phyloP scores from a whole-genome alignment of 1,140 invertebrate species.

The Dreissena rostriformis region DNA sequence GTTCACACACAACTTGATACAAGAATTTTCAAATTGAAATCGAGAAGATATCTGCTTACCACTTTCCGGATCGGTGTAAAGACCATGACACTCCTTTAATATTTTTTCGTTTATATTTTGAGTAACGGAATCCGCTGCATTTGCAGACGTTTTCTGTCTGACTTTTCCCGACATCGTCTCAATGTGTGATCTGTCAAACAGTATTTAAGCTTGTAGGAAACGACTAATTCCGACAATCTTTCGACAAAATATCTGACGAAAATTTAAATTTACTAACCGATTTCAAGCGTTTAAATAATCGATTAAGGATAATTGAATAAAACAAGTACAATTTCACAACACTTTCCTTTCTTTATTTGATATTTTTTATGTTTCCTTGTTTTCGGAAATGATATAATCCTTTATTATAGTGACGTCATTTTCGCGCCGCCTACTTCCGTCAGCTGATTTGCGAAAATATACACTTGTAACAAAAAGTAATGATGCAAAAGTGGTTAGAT shows the following conservation, averaged over 20 bases:
- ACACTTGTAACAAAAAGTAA: too few relatives aligned
- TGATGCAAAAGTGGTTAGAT: too few relatives aligned
- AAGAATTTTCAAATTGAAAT: background rate
- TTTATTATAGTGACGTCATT: slow-evolving; percentile 33
- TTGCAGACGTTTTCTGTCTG: slow-evolving; percentile 80
- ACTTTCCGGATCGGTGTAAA: slow-evolving; percentile 84
- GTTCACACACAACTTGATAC: background rate
- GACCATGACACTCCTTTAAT: slow-evolving; percentile 83
- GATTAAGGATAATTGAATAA: too few relatives aligned
- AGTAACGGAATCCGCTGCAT: slow-evolving; percentile 82
- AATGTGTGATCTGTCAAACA: slow-evolving; percentile 68
- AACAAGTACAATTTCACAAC: too few relatives aligned
- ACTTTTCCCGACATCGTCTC: slow-evolving; percentile 82
- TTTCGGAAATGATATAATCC: background rate
- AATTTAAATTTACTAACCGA: too few relatives aligned
- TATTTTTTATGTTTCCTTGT: too few relatives aligned
- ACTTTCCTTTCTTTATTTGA: too few relatives aligned
- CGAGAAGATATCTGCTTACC: slow-evolving; percentile 74
- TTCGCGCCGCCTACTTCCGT: slow-evolving; percentile 75
- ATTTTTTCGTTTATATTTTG: slow-evolving; percentile 84
- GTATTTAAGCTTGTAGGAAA: too few relatives aligned
- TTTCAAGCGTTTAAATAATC: too few relatives aligned
- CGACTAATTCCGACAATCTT: too few relatives aligned
- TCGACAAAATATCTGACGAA: too few relatives aligned
- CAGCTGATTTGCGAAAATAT: slow-evolving; percentile 70